Percentiles rank a stretch among this genome's conserved stretches.
phyloP scores from a whole-genome alignment of 2,888 invertebrate genomes.

The Tinea trinotella region DNA sequence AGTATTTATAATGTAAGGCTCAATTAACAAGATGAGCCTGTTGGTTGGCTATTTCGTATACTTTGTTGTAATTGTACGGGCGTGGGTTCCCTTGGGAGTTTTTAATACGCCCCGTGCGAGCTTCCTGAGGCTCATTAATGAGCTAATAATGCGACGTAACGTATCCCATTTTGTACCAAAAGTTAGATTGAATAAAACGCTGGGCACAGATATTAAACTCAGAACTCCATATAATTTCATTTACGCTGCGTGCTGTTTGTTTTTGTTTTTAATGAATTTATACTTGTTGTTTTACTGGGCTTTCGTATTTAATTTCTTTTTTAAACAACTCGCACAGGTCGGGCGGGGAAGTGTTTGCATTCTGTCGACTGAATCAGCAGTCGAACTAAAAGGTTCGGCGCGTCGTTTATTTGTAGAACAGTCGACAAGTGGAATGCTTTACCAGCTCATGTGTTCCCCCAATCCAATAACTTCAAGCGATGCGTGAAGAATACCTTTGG shows the following conservation, averaged over 20 bases:
- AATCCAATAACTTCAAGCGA: no score
- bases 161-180: slow-evolving; percentile 42
- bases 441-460: no score
- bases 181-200: slow-evolving; percentile 66
- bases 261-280: slow-evolving; percentile 1
- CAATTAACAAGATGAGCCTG: slow-evolving; percentile 35
- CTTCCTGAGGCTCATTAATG: slow-evolving; percentile 57
- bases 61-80: slow-evolving; percentile 43
- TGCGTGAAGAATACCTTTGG: no score
- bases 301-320: neutral
- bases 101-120: slow-evolving; percentile 49
- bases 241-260: neutral
- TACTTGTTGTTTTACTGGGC: neutral
- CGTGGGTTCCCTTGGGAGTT: slow-evolving; percentile 52
- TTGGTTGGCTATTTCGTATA: slow-evolving; percentile 30
- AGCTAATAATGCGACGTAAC: slow-evolving; percentile 64
- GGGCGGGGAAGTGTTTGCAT: no score
- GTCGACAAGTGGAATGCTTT: no score
- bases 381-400: no score
- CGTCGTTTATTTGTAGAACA: no score
- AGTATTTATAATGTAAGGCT: slow-evolving; percentile 31
- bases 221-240: slow-evolving; percentile 8
- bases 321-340: no score
- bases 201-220: slow-evolving; percentile 7
- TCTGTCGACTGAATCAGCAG: no score